Evolutionary conservation across 2,797 vertebrate genomes (phyloP), one percentile per base, ranked within the genome.

Genomic region (Anguilla obscura): DNA sequence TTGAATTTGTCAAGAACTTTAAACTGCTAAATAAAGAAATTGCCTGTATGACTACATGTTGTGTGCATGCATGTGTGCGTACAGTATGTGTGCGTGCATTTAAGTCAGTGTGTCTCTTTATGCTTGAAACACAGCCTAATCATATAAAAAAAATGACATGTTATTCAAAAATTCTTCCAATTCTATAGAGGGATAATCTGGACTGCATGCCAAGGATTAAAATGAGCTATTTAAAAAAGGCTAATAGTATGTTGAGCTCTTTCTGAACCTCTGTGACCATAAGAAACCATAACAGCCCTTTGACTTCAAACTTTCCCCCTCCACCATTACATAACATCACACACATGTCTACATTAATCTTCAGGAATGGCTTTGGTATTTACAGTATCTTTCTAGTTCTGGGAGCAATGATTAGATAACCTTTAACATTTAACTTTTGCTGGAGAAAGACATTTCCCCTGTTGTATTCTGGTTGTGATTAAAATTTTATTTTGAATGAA

Each of bases 201-300:
- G 86, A 83, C 45, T 88, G 90, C 88, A 86, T 94, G 93, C 91
- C 74, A 85, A 89, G 93, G 93, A 94, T 94, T 93, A 93, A 88
- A 50, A 8, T 50, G 45, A 3, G 12, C 40, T 50, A 10, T 82
- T 82, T 50, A 50, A 82, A 45, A 82, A 82, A 82, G 45, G 45
- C 21, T 45, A 3, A n/a, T n/a, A 82, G n/a, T 85, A 33, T 85
- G 27, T 58, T 16, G 84, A 58, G 52, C 30, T 85, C 14, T 14
- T 56, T 60, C 4, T 36, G 54, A 85, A 30, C 10, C 50, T 58
- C 50, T n/a, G 14, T 85, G 52, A 6, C 16, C 50, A 45, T 16
- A 30, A 30, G 54, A 58, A 30, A 18, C 50, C 40, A 45, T 45
- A 45, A 33, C 6, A 58, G 30, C 54, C 56, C 54, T 58, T 36